Base-by-base conservation (phyloP, 2,797 vertebrate genomes). In the Liasis olivaceus region DNA sequence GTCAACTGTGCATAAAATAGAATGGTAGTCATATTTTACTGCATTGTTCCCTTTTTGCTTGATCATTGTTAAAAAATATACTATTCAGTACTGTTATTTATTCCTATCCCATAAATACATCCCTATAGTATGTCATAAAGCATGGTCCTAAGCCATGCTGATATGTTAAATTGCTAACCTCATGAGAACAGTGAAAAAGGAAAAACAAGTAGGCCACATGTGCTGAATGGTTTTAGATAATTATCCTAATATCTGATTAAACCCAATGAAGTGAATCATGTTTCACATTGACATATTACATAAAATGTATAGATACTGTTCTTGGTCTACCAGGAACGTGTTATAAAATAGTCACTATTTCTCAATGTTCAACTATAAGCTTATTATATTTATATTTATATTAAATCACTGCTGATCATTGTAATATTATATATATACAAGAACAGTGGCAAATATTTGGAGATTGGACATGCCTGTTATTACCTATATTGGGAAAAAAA, bases 71-170 rank as follows among this genome's bases (percentile, higher is more conserved):
- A 69, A 89, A 47, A 81, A 72, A 87, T 89, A 88, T 58, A 62
- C 31, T 63, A 28, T 2, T 13, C 24, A 0, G 5, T 84, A 26
- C 1, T 87, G 1, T 85, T 89, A 31, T 89, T 91, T 60, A 36
- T 1, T 47, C 42, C 36, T 28, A n/a, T 17, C n/a, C 86, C 14
- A 69, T 89, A 7, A 0, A 87, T 89, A 36, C 13, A 64, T n/a
- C n/a, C 51, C 11, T 72, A 81, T 89, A 92, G 90, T 84, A 72
- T 86, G 87, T 72, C 12, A 54, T 91, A 64, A 93, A 77, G 8
- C 24, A 60, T 88, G 22, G 5, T 59, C 31, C 9, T 92, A 69
- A 93, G 42, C 42, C 72, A 54, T 62, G 62, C 9, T 59, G 6
- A n/a, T 12, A 92, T n/a, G 24, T 89, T 63, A 60, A 93, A 88